These are phyloP conservation scores for Eulimnadia texana DNA, from an alignment of 1,140 invertebrate genomes.

Conservation along the genomic window DNA sequence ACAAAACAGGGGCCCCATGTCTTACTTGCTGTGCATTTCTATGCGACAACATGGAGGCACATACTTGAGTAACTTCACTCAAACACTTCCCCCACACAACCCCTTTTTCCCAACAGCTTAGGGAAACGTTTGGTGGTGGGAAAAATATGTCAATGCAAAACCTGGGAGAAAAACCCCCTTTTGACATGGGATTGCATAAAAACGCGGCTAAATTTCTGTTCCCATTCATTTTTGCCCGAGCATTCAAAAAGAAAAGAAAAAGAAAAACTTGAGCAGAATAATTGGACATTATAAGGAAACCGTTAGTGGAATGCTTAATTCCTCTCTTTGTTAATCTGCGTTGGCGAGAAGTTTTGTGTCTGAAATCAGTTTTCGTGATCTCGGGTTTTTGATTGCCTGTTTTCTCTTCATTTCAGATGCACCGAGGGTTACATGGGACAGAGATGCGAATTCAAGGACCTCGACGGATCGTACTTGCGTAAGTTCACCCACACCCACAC, in stretches of 20 bases:
- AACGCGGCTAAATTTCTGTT: neutral
- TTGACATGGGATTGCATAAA: neutral
- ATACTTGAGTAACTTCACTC: neutral
- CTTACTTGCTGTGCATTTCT: neutral
- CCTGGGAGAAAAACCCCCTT: neutral
- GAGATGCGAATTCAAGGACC: slow-evolving; percentile 82
- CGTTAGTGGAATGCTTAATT: too few relatives aligned
- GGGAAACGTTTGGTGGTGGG: neutral
- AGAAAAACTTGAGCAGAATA: too few relatives aligned
- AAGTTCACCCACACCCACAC: slow-evolving; percentile 38
- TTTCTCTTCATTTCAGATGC: too few relatives aligned
- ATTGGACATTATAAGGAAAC: too few relatives aligned
- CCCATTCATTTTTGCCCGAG: neutral
- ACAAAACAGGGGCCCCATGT: neutral
- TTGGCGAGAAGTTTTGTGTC: slow-evolving; percentile 23
- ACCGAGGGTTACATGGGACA: slow-evolving; percentile 82
- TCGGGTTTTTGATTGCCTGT: too few relatives aligned
- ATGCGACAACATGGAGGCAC: neutral
- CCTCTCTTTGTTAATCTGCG: too few relatives aligned
- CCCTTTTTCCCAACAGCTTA: neutral
- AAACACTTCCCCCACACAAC: neutral
- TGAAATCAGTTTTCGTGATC: too few relatives aligned
- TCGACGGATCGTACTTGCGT: slow-evolving; percentile 88
- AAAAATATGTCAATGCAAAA: neutral
- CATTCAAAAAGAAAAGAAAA: too few relatives aligned